phyloP scores from a whole-genome alignment of 2,113 vertebrate genomes.

The Symphodus melops region DNA sequence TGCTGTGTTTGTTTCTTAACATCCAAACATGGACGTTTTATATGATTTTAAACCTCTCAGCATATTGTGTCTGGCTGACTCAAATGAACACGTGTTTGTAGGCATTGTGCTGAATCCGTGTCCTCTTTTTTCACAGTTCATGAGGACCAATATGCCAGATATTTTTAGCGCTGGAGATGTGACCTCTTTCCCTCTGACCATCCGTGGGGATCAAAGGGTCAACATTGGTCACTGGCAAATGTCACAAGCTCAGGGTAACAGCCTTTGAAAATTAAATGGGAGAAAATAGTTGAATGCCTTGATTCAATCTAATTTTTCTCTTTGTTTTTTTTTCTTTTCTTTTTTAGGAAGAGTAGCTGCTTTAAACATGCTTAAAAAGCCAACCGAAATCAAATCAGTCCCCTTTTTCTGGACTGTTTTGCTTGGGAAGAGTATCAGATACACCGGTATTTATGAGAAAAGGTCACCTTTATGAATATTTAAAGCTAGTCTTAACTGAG shows the following conservation, averaged over 20 bases:
- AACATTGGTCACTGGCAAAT: slow-evolving; percentile 90
- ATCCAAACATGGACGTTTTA: not conserved
- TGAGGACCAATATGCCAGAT: slow-evolving; percentile 85
- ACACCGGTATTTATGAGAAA: slow-evolving; percentile 79
- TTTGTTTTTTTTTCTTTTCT: not conserved
- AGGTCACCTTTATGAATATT: not conserved
- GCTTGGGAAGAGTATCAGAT: slow-evolving; percentile 86
- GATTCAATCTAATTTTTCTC: not conserved
- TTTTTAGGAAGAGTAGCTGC: slow-evolving; percentile 84
- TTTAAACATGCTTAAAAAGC: slow-evolving; percentile 86
- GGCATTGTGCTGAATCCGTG: not conserved
- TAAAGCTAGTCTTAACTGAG: not conserved
- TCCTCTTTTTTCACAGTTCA: slow-evolving; percentile 76
- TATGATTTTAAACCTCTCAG: not conserved
- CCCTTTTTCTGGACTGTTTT: slow-evolving; percentile 91
- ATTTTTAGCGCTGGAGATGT: slow-evolving; percentile 89
- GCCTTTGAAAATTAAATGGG: not conserved
- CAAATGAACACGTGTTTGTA: not conserved
- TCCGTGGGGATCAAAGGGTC: slow-evolving; percentile 72
- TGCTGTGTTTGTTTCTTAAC: not conserved
- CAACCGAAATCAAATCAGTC: slow-evolving; percentile 78
- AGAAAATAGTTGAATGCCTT: not conserved
- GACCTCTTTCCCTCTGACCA: slow-evolving; percentile 85
- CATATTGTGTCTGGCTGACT: not conserved
- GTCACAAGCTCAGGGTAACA: slow-evolving; percentile 88